A percentile compares a stretch with the other conserved stretches of the same genome.
Conservation (phyloP, 2,113 vertebrate genomes). For the Hyaena hyaena region DNA sequence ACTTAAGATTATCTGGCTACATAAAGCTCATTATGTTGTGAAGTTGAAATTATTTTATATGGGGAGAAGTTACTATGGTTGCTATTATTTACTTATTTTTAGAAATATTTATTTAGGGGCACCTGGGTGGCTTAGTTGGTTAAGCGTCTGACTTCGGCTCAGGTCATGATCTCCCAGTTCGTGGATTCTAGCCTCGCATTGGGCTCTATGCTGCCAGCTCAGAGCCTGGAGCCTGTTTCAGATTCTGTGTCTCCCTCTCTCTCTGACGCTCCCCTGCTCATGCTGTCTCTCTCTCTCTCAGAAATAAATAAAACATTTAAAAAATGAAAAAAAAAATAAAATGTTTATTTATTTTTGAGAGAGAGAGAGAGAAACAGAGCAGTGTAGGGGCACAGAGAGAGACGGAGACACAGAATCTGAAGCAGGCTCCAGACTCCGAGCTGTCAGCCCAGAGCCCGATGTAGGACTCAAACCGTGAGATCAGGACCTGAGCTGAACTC, state of each 20-base stretch:
- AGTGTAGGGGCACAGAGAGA: background rate
- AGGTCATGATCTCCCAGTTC: too few species aligned
- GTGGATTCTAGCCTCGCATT: too few species aligned
- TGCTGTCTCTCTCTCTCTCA: too few species aligned
- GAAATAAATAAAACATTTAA: too few species aligned
- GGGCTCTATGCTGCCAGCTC: too few species aligned
- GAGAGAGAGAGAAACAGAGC: background rate
- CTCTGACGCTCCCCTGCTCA: too few species aligned
- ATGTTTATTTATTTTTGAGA: background rate
- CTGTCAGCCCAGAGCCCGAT: background rate
- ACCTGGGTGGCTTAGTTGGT: too few species aligned
- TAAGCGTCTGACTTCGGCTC: too few species aligned
- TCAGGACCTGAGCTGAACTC: background rate
- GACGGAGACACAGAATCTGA: background rate
- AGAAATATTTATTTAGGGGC: background rate
- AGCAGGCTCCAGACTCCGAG: background rate
- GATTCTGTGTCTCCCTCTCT: too few species aligned
- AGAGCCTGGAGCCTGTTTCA: too few species aligned
- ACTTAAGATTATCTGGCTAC: background rate
- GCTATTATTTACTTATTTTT: background rate
- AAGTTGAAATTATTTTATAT: conserved; percentile 10
- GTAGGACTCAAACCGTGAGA: background rate
- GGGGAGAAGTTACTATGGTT: background rate
- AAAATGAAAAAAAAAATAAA: too few species aligned
- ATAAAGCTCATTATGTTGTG: background rate